A percentile compares a stretch with the other conserved stretches of the same genome.
phyloP scores from a whole-genome alignment of 2,888 invertebrate genomes.

The Drosophila neoperkinsi region DNA sequence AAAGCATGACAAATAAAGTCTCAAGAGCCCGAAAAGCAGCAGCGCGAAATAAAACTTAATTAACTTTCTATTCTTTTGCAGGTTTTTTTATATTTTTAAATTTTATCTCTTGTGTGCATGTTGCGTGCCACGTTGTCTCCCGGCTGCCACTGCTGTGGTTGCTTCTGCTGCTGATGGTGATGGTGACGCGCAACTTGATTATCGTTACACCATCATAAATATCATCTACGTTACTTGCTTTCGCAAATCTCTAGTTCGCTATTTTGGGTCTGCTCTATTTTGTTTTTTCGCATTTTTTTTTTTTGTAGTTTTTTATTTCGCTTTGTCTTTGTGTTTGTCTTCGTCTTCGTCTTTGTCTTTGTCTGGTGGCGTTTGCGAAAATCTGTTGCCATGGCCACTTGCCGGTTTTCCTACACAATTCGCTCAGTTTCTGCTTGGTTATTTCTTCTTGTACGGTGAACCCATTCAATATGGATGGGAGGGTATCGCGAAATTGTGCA shows the following conservation, averaged over 20 bases:
- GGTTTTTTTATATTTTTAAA: constrained; percentile 23
- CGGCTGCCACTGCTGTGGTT: not conserved
- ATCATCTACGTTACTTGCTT: constrained; percentile 44
- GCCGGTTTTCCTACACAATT: constrained; percentile 76
- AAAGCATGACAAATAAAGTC: constrained; percentile 49
- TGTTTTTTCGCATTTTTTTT: constrained; percentile 2
- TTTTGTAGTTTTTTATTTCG: constrained; percentile 7
- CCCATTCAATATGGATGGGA: not conserved
- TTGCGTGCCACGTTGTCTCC: constrained; percentile 49
- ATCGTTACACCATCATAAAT: constrained; percentile 35
- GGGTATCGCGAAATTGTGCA: not conserved
- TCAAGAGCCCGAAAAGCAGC: constrained; percentile 43
- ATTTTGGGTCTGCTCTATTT: constrained; percentile 45
- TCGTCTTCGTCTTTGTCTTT: constrained; percentile 5
- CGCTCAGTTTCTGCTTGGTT: constrained; percentile 39
- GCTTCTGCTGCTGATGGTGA: constrained; percentile 12
- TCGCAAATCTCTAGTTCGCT: constrained; percentile 56
- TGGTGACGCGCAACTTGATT: constrained; percentile 32
- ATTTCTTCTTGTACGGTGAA: not conserved
- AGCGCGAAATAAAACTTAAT: constrained; percentile 64
- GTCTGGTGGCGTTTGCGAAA: constrained; percentile 61
- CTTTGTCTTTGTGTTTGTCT: constrained; percentile 17
- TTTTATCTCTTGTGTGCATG: constrained; percentile 29
- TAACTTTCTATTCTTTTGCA: constrained; percentile 76
- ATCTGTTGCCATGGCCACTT: constrained; percentile 63